phyloP scores from a whole-genome alignment of 1,140 invertebrate genomes.

The Pollicipes pollicipes region DNA sequence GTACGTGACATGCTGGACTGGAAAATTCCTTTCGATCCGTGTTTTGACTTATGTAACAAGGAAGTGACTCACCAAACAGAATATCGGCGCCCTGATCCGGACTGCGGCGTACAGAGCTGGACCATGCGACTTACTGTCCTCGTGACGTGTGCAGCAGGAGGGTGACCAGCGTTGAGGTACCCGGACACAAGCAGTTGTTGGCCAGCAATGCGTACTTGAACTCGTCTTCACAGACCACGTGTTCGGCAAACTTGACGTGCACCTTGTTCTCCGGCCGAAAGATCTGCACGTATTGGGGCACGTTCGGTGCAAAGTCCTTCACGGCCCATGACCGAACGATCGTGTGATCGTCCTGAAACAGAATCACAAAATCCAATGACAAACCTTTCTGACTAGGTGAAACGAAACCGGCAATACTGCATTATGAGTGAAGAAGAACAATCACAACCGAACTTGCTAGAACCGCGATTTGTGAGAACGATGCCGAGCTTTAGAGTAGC shows the following conservation, averaged over 20 bases:
- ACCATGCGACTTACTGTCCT: constrained; percentile 77
- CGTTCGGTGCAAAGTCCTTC: constrained; percentile 88
- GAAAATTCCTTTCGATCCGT: too few species aligned
- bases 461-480: too few species aligned
- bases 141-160: constrained; percentile 84
- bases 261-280: constrained; percentile 95
- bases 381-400: too few species aligned
- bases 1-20: too few species aligned
- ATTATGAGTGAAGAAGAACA: background rate
- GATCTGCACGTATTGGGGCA: constrained; percentile 94
- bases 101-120: too few species aligned
- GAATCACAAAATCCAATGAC: constrained; percentile 3
- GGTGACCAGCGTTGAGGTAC: constrained; percentile 87
- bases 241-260: constrained; percentile 94
- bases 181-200: constrained; percentile 94
- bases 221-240: constrained; percentile 88
- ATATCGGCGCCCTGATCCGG: too few species aligned
- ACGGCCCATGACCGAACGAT: constrained; percentile 95
- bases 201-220: constrained; percentile 93
- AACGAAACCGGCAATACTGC: background rate
- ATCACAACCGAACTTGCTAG: too few species aligned
- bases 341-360: constrained; percentile 75
- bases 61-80: too few species aligned
- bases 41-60: too few species aligned
- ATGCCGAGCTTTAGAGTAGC: too few species aligned